phyloP scores from a whole-genome alignment of 2,888 invertebrate genomes.

The Pyrocoelia pectoralis region DNA sequence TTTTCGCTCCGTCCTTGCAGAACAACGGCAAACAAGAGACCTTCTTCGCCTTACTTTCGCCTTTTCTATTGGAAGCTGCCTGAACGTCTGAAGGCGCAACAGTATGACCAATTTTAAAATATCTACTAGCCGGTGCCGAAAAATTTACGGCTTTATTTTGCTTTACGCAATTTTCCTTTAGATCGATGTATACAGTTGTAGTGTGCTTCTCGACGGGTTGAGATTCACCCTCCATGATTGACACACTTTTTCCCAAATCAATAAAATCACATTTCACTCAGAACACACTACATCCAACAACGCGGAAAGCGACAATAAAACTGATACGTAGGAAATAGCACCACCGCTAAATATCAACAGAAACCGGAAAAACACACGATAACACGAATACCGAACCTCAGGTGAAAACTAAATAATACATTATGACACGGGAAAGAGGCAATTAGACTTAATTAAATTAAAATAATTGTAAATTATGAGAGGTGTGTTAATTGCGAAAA shows the following conservation, averaged over 20 bases:
- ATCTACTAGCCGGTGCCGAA: slow-evolving; percentile 15
- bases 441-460: slow-evolving; percentile 17
- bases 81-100: slow-evolving; percentile 45
- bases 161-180: slow-evolving; percentile 15
- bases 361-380: slow-evolving; percentile 5
- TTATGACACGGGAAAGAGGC: slow-evolving; percentile 9
- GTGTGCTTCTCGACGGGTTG: background rate
- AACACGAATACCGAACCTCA: slow-evolving; percentile 16
- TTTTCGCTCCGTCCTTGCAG: background rate
- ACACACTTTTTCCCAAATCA: slow-evolving; percentile 9
- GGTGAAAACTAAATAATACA: slow-evolving; percentile 8
- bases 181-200: slow-evolving; percentile 14
- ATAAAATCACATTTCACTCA: slow-evolving; percentile 8
- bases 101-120: slow-evolving; percentile 40
- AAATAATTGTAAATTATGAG: background rate
- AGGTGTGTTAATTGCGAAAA: background rate
- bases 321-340: slow-evolving; percentile 9
- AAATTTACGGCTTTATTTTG: slow-evolving; percentile 6
- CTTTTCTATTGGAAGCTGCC: slow-evolving; percentile 36
- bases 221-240: slow-evolving; percentile 12
- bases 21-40: background rate
- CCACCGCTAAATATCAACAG: slow-evolving; percentile 7
- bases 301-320: background rate
- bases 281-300: background rate
- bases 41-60: slow-evolving; percentile 8